These are phyloP conservation scores for Tanytarsus gracilentus DNA, from an alignment of 2,888 invertebrate species.

Conservation along the genomic window DNA sequence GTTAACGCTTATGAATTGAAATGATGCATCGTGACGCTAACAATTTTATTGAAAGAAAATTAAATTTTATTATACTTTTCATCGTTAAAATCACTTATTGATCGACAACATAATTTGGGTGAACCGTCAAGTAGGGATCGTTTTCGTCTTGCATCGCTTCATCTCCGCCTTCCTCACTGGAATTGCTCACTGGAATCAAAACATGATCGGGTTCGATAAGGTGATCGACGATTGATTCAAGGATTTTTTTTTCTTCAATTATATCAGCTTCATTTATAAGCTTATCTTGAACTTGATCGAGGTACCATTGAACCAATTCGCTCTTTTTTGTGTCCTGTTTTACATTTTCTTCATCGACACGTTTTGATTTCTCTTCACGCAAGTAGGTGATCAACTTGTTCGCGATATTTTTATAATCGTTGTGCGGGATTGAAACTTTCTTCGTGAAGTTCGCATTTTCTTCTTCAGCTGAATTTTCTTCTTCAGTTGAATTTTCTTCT, in stretches of 20 bases:
- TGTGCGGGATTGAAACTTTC: constrained; percentile 75
- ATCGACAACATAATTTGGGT: constrained; percentile 90
- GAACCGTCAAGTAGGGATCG: constrained; percentile 84
- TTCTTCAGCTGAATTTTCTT: constrained; percentile 33
- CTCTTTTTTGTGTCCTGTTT: constrained; percentile 64
- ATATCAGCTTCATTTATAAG: constrained; percentile 89
- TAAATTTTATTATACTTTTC: too few relatives aligned
- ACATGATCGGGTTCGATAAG: constrained; percentile 62
- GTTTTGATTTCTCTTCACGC: constrained; percentile 64
- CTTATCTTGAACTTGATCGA: constrained; percentile 74
- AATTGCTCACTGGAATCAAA: constrained; percentile 40
- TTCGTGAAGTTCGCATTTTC: constrained; percentile 49
- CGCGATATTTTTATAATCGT: constrained; percentile 86
- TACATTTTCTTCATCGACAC: constrained; percentile 39
- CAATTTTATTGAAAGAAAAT: too few relatives aligned
- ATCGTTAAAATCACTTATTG: too few relatives aligned
- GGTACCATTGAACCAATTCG: constrained; percentile 87
- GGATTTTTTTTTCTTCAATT: constrained; percentile 73
- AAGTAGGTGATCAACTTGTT: constrained; percentile 86
- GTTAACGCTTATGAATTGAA: too few relatives aligned
- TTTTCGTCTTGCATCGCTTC: constrained; percentile 55
- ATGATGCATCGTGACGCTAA: too few relatives aligned
- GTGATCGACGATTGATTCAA: constrained; percentile 90
- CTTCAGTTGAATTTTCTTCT: constrained; percentile 26
- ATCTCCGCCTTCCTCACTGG: constrained; percentile 31